phyloP scores from a whole-genome alignment of 2,888 invertebrate species.

The Protophormia terraenovae region DNA sequence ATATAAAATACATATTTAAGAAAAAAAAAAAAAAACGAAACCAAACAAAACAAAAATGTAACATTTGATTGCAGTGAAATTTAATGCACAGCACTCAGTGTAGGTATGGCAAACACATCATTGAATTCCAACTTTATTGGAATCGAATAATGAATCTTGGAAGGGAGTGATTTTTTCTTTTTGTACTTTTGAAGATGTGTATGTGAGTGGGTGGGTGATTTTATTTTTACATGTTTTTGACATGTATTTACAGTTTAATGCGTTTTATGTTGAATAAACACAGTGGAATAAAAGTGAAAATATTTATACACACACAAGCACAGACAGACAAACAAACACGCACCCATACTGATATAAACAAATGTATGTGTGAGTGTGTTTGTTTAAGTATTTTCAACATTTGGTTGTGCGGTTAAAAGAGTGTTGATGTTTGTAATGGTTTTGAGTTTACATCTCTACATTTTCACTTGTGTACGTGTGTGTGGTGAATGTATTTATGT shows the following conservation, averaged over 20 bases:
- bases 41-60: conserved; percentile 1
- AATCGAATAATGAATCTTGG: conserved; percentile 21
- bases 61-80: conserved; percentile 43
- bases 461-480: conserved; percentile 25
- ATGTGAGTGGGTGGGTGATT: background rate
- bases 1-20: background rate
- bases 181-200: background rate
- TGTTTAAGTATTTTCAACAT: conserved; percentile 37
- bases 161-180: background rate
- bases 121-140: conserved; percentile 18
- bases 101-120: conserved; percentile 13
- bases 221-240: conserved; percentile 26
- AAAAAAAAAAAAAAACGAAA: background rate
- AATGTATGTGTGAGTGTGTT: background rate
- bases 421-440: conserved; percentile 63
- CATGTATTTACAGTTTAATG: conserved; percentile 49
- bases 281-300: conserved; percentile 44
- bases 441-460: conserved; percentile 40
- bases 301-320: too few relatives aligned
- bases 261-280: conserved; percentile 46
- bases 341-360: background rate
- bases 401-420: conserved; percentile 55
- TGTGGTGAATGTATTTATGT: background rate
- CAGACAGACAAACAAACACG: background rate
- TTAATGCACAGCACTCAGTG: conserved; percentile 17